A percentile compares a stretch with the other conserved stretches of the same genome.
These are phyloP conservation scores for Mesochorus sp. DNA, from an alignment of 2,888 invertebrate species.

Conservation along the genomic window DNA sequence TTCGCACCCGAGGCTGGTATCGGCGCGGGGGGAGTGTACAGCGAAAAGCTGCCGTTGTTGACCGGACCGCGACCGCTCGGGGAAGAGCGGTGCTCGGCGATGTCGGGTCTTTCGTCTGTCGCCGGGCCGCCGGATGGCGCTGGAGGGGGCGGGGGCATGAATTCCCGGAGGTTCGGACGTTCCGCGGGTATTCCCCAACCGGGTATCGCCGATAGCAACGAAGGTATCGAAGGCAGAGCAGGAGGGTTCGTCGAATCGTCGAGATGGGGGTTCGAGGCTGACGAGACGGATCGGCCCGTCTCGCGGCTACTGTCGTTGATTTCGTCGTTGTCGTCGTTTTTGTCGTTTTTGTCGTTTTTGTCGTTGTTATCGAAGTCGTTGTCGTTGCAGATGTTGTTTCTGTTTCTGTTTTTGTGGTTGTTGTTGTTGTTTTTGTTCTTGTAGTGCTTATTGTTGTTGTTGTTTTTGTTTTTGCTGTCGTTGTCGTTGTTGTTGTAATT, in stretches of 20 bases:
- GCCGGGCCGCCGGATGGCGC: constrained; percentile 76
- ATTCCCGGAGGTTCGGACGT: constrained; percentile 77
- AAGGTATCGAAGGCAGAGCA: constrained; percentile 75
- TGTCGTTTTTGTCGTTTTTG: constrained; percentile 59
- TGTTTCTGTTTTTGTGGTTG: constrained; percentile 26
- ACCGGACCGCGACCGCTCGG: constrained; percentile 75
- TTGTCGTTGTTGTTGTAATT: constrained; percentile 58
- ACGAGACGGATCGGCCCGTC: constrained; percentile 51
- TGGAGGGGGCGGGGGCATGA: constrained; percentile 78
- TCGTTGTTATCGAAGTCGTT: constrained; percentile 58
- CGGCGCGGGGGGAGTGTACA: constrained; percentile 84
- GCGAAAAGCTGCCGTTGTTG: constrained; percentile 82
- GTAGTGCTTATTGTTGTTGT: constrained; percentile 52
- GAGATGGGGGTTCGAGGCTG: constrained; percentile 64
- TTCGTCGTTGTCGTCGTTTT: constrained; percentile 43
- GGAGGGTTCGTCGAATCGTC: constrained; percentile 69
- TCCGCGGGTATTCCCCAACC: constrained; percentile 76
- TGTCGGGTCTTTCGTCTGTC: constrained; percentile 67
- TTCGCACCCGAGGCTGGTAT: constrained; percentile 76
- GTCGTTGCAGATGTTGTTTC: constrained; percentile 61
- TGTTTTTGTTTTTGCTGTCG: constrained; percentile 45
- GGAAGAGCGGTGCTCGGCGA: constrained; percentile 71
- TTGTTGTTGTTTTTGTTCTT: constrained; percentile 33
- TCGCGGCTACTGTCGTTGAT: constrained; percentile 53
- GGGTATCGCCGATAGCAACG: constrained; percentile 75